Percentiles rank a stretch among this genome's conserved stretches.
Conservation (phyloP, 2,113 vertebrate species). For the Pteropus alecto region DNA sequence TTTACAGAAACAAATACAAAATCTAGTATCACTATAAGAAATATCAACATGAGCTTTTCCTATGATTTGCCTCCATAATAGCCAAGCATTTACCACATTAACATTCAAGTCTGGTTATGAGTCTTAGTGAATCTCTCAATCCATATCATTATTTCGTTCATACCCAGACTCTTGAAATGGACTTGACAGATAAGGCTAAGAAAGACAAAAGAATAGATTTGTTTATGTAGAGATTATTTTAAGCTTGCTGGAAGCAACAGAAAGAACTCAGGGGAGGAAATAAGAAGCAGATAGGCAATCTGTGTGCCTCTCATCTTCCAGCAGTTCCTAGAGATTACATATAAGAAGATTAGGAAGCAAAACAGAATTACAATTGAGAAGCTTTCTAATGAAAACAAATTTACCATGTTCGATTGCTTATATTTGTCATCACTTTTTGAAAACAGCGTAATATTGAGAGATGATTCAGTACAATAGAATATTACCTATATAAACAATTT, state of each 20-base stretch:
- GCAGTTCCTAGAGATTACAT: conserved; percentile 77
- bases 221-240: conserved; percentile 81
- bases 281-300: conserved; percentile 63
- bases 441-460: conserved; percentile 65
- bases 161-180: conserved; percentile 72
- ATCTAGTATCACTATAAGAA: background rate
- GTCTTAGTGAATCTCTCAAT: conserved; percentile 65
- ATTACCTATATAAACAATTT: conserved; percentile 71
- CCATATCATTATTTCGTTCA: conserved; percentile 69
- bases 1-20: conserved; percentile 4
- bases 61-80: background rate
- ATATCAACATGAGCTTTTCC: background rate
- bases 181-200: conserved; percentile 78
- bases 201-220: conserved; percentile 81
- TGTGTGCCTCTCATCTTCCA: conserved; percentile 64
- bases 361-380: conserved; percentile 73
- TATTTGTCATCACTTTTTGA: conserved; percentile 71
- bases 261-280: conserved; percentile 75
- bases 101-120: conserved; percentile 50
- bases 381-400: conserved; percentile 80
- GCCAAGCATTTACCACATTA: conserved; percentile 9
- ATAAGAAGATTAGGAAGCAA: conserved; percentile 83
- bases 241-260: conserved; percentile 76
- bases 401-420: conserved; percentile 72
- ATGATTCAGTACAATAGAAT: conserved; percentile 71